Evolutionary conservation across 2,888 invertebrate genomes (phyloP).

Genomic region (Minunthozetes semirufus): DNA sequence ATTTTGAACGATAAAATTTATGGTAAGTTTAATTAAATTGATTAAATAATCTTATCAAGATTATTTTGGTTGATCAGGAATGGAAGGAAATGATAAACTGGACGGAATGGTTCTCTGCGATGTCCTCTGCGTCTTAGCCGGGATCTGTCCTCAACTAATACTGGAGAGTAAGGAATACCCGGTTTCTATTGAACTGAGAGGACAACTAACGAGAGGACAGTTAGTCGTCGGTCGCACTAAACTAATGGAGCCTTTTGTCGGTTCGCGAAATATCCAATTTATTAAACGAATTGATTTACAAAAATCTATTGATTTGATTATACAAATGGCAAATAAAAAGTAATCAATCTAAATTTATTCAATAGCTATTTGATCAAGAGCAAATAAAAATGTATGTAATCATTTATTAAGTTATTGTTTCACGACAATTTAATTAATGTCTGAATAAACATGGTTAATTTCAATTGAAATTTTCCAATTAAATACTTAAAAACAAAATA

Average conservation of each 20-base stretch:
- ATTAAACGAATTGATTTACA: background rate
- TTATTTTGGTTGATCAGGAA: background rate
- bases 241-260: background rate
- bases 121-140: constrained; percentile 34
- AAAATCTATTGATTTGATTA: background rate
- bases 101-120: constrained; percentile 32
- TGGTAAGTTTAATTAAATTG: background rate
- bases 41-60: no score
- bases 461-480: no score
- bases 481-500: no score
- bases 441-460: no score
- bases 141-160: constrained; percentile 30
- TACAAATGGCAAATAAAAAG: background rate
- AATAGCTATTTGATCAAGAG: no score
- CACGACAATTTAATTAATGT: no score
- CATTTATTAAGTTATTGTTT: no score
- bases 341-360: no score
- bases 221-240: constrained; percentile 20
- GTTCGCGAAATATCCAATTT: background rate
- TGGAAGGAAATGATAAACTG: background rate
- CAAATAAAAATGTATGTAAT: no score
- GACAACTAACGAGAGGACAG: constrained; percentile 30
- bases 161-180: background rate
- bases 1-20: background rate
- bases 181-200: constrained; percentile 29